Base-by-base conservation (phyloP, 2,797 vertebrate species). In the Spinus pinus region DNA sequence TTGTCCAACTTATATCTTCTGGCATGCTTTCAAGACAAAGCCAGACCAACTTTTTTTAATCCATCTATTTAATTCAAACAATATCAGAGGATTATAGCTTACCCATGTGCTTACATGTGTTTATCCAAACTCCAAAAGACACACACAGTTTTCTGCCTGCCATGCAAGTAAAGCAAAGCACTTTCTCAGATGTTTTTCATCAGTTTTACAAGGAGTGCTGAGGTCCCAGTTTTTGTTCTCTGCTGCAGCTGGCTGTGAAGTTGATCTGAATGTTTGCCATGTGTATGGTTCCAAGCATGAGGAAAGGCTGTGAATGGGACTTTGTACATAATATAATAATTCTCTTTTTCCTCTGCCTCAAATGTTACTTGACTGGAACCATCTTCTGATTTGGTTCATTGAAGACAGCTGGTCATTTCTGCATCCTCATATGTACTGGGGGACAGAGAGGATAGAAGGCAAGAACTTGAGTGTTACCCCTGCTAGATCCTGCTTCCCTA, bases 1-100 rank as follows among this genome's bases (percentile, higher is more conserved):
- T 87, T 66, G 41, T 57, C 50, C 46, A 53, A 20, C 4, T 88
- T 89, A 1, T 14, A 60, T 65, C 47, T 83, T 70, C 86, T 83
- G 57, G 27, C 69, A 91, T 58, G 9, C 39, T 80, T 66, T 88
- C 60, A 87, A 88, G 49, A 77, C 70, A 88, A 83, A 94, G 47
- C 11, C 20, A 31, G 12, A 20, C 33, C 41, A 47, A 1, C 56
- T 53, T 81, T 24, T 56, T 82, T 80, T 46, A 71, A 88, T 88
- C 66, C n/a, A 58, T n/a, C 58, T n/a, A 49, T 86, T 94, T 67
- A 64, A 69, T 61, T 80, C 41, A 73, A 88, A 75, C 22, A 33
- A 14, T 61, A 41, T 61, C 78, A 65, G 78, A 85, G 35, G 25
- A 81, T 82, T 89, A 65, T 10, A 24, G 30, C 33, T 81, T 35